Conservation (phyloP, 2,797 vertebrate genomes). For the Gymnoscopelus braueri region DNA sequence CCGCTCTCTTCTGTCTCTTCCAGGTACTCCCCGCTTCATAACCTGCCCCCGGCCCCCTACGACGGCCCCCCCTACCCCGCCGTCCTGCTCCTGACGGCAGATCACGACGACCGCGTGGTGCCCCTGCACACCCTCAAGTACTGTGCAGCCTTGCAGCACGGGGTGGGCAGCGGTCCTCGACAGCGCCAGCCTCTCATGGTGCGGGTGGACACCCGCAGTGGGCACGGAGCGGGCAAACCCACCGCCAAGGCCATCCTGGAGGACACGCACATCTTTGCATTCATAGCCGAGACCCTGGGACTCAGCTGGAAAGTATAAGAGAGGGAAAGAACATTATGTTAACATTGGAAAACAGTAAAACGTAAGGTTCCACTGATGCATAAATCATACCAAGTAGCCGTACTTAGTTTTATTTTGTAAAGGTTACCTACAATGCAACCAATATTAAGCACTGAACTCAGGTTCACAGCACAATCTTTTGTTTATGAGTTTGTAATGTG, state of each 20-base stretch:
- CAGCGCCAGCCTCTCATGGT: conserved; percentile 79
- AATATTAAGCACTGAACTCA: not conserved
- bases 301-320: conserved; percentile 75
- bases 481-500: not conserved
- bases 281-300: conserved; percentile 78
- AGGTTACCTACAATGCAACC: not conserved
- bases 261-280: conserved; percentile 77
- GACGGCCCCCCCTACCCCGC: conserved; percentile 69
- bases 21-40: conserved; percentile 84
- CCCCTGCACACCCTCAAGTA: conserved; percentile 84
- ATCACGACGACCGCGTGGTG: conserved; percentile 84
- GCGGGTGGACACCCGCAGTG: conserved; percentile 80
- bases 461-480: not conserved
- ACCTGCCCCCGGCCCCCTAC: conserved; percentile 64
- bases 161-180: conserved; percentile 54
- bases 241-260: conserved; percentile 82
- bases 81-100: conserved; percentile 79
- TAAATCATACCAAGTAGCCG: no score
- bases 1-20: not conserved
- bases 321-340: not conserved
- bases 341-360: not conserved
- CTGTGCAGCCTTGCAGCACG: conserved; percentile 75
- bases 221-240: conserved; percentile 83
- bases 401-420: no score
- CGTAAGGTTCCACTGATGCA: no score